Base-by-base conservation (phyloP, 1,140 invertebrate genomes). In the Drosophila busckii region DNA sequence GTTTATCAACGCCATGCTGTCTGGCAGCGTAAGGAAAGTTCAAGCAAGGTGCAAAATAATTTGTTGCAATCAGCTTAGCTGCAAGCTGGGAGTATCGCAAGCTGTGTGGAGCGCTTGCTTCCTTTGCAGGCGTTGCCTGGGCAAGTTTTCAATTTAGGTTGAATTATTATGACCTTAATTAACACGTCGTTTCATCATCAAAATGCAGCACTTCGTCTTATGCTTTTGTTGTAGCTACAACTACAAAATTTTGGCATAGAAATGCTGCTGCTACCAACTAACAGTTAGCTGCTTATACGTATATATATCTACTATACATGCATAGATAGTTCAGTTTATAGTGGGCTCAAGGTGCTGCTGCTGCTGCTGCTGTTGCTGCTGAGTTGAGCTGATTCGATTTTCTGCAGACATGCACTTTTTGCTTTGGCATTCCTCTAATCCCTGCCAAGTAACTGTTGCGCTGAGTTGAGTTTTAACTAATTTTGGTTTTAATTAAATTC, bases 91-190 rank as follows among this genome's bases (percentile, higher is more conserved):
- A 25, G 49, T 62, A 34, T 25, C 12, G 25, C 29, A 40, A 34
- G 37, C 38, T 42, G 9, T 35, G 20, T 10, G 12, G 23, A 13
- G 17, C 13, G 20, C 26, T 29, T 12, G 23, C 26, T 12, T n/a
- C 12, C 9, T 19, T 41, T 29, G 45, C 23, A 55, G 46, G 52
- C 63, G 44, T 26, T 40, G 40, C 52, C 28, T 40, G 40, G 59
- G 73, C 73, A 82, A 82, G 75, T 80, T 80, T 80, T 80, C 75
- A 82, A 80, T 80, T 80, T 82, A 82, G 73, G 75, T 82, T 80
- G 75, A 80, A 80, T 80, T 80, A 80, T 80, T 80, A 80, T 80
- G 75, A 80, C 75, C 75, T 80, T 80, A 80, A 80, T 80, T 80
- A 80, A 80, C 75, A 80, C 75, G 69, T 80, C 75, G 75, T 80